Percentiles rank a stretch among this genome's conserved stretches.
phyloP scores from a whole-genome alignment of 2,113 vertebrate species.

The Circaetus gallicus region DNA sequence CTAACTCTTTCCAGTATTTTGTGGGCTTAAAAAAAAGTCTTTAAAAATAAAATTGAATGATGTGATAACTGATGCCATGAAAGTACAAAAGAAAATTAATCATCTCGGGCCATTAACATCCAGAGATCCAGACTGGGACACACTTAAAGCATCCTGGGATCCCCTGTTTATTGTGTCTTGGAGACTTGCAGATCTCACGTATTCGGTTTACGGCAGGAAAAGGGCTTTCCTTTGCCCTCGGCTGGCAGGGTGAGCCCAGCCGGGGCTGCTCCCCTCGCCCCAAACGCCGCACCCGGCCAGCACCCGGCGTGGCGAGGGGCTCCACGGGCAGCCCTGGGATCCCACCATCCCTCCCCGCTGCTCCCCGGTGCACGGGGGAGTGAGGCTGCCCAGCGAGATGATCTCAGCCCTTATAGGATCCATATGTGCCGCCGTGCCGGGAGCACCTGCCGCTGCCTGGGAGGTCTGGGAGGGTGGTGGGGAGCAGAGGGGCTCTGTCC shows the following conservation, averaged over 20 bases:
- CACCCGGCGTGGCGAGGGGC: background rate
- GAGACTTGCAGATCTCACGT: background rate
- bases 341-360: background rate
- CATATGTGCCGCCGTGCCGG: fast-evolving
- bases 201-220: background rate
- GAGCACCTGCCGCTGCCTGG: background rate
- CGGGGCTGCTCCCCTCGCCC: background rate
- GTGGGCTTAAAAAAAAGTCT: background rate
- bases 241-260: background rate
- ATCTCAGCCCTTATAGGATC: background rate
- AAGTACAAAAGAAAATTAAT: constrained; percentile 29
- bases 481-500: background rate
- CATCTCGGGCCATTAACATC: background rate
- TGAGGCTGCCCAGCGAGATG: background rate
- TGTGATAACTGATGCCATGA: background rate
- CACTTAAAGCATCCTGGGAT: background rate
- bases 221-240: background rate
- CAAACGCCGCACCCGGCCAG: background rate
- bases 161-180: background rate
- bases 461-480: background rate
- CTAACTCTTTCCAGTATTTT: constrained; percentile 15
- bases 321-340: background rate
- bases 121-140: background rate
- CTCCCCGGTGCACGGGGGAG: background rate
- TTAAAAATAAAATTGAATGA: background rate